These are phyloP conservation scores for Platyura marginata DNA, from an alignment of 1,140 invertebrate species.

Conservation along the genomic window DNA sequence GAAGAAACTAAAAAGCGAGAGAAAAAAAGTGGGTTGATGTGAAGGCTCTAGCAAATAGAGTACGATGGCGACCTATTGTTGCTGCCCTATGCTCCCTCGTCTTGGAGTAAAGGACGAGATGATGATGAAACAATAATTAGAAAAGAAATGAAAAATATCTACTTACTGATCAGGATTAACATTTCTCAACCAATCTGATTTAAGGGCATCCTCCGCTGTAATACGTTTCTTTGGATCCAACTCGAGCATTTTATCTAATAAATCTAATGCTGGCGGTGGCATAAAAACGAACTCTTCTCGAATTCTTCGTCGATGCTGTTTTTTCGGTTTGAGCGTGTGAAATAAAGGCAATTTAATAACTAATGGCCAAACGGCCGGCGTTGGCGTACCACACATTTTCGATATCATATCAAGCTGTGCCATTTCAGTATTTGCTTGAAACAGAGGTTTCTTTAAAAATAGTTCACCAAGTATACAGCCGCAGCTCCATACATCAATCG, in stretches of 20 bases:
- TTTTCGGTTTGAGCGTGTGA: constrained; percentile 83
- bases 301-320: constrained; percentile 68
- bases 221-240: constrained; percentile 87
- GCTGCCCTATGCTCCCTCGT: too few relatives aligned
- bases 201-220: constrained; percentile 85
- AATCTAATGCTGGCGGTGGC: constrained; percentile 72
- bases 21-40: too few relatives aligned
- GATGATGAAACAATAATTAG: too few relatives aligned
- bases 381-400: constrained; percentile 85
- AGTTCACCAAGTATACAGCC: constrained; percentile 98
- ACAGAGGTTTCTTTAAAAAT: constrained; percentile 90
- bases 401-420: constrained; percentile 91
- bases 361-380: constrained; percentile 93
- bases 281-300: constrained; percentile 87
- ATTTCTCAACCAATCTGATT: constrained; percentile 85
- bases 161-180: constrained; percentile 79
- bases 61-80: too few relatives aligned
- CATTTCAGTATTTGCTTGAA: constrained; percentile 85
- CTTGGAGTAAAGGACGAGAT: too few relatives aligned
- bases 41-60: too few relatives aligned
- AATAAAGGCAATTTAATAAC: constrained; percentile 89
- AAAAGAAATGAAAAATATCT: constrained; percentile 5
- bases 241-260: constrained; percentile 93
- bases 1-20: too few relatives aligned
- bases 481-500: constrained; percentile 99